A percentile compares a stretch with the other conserved stretches of the same genome.
Conservation (phyloP, 2,888 invertebrate genomes). For the Graphium colonna region DNA sequence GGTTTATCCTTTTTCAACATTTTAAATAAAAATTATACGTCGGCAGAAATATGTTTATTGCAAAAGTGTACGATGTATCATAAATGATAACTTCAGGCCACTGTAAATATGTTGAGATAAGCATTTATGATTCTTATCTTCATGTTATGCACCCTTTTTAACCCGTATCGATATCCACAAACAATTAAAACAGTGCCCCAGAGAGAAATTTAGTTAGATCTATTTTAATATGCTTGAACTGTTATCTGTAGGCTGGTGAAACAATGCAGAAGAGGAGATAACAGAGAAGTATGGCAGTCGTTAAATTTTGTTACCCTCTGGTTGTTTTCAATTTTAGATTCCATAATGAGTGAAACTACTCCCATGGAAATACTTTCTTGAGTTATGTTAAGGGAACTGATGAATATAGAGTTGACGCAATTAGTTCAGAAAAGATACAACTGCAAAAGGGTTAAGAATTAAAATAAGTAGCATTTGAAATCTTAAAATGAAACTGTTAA, state of each 20-base stretch:
- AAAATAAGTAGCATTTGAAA: too few relatives aligned
- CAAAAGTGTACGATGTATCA: too few relatives aligned
- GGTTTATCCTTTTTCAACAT: too few relatives aligned
- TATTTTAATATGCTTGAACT: background rate
- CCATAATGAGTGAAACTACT: background rate
- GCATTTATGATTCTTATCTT: too few relatives aligned
- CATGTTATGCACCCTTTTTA: background rate
- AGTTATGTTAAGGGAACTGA: background rate
- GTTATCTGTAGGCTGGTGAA: background rate
- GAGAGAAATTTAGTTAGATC: background rate
- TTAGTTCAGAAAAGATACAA: too few relatives aligned
- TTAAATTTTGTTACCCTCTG: background rate
- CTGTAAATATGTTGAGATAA: too few relatives aligned
- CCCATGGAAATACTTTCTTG: background rate
- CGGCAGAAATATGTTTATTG: too few relatives aligned
- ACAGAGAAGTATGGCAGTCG: background rate
- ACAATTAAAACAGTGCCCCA: background rate
- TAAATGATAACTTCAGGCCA: too few relatives aligned
- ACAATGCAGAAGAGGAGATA: constrained; percentile 1
- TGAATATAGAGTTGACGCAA: background rate
- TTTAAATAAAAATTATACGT: too few relatives aligned
- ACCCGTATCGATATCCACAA: background rate
- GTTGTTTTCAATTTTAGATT: background rate
- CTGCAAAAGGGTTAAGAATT: too few relatives aligned
- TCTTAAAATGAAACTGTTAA: too few relatives aligned